Base-by-base conservation (phyloP, 2,797 vertebrate genomes). In the Labroides dimidiatus region DNA sequence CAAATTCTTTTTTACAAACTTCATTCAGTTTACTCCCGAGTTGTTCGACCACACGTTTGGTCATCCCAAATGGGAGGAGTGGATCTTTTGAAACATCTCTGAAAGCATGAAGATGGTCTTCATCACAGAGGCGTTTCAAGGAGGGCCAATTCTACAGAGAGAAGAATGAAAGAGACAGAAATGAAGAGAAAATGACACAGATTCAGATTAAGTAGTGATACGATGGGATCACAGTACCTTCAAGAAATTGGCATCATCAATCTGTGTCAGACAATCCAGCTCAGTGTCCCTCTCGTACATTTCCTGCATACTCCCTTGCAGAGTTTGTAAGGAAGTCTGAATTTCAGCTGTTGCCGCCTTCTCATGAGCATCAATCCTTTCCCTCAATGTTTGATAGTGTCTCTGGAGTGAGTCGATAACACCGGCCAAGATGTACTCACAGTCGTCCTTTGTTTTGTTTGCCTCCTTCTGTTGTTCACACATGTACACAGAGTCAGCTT, bases 331-430 rank as follows among this genome's bases (percentile, higher is more conserved):
- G 2, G 57, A 74, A 17, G 0, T 20, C 37, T 33, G 3, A n/a
- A 77, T 45, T 64, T 55, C 66, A 66, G 70, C 71, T 6, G 33
- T 50, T 1, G 60, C 72, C 1, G 6, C 70, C 45, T 51, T 7
- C 47, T 67, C 61, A 45, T 71, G 84, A 37, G 52, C 60, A n/a
- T 2, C 17, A 4, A 91, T 80, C 69, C 49, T 33, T 53, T 69
- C 3, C 56, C 17, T 79, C 51, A 90, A 33, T 0, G 78, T 81
- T 21, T 75, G 44, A 41, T 64, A 84, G 27, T 76, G 81, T 45
- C 20, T 82, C 85, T 90, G 87, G 19, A 90, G 57, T 42, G 52
- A 59, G 57, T 81, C 66, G 0, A 88, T 82, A 61, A 79, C 20
- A 0, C 39, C 1, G 4, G 45, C 71, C 15, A 87, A 45, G 63